Percentiles rank a stretch among this genome's conserved stretches.
Conservation (phyloP, 1,140 invertebrate genomes). For the Mactra quadrangularis region DNA sequence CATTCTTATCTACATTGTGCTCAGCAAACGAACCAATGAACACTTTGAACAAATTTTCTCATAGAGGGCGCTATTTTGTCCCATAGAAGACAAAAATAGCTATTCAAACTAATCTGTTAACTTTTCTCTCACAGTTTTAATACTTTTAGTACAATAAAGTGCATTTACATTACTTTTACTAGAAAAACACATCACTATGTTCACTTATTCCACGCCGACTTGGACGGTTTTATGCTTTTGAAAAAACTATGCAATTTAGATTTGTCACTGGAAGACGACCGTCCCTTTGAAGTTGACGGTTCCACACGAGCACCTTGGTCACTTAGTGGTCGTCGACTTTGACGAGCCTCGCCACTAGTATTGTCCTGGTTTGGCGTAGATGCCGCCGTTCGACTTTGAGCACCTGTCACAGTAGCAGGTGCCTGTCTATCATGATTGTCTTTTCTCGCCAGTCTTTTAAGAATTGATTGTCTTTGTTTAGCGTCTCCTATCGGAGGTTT, state of each 20-base stretch:
- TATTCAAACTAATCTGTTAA: too few species aligned
- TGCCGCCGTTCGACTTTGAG: constrained; percentile 9
- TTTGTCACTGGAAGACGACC: constrained; percentile 52
- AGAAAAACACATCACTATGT: too few species aligned
- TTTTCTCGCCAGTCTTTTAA: constrained; percentile 22
- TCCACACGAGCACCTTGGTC: constrained; percentile 68
- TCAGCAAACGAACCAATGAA: too few species aligned
- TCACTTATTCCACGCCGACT: constrained; percentile 68
- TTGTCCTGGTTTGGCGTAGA: constrained; percentile 13
- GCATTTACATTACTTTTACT: too few species aligned
- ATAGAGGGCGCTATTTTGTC: too few species aligned
- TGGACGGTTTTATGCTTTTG: constrained; percentile 70
- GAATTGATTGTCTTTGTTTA: constrained; percentile 54
- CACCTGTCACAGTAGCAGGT: constrained; percentile 54
- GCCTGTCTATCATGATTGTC: constrained; percentile 45
- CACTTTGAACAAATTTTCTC: background rate
- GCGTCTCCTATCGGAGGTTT: constrained; percentile 41
- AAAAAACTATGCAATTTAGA: constrained; percentile 64
- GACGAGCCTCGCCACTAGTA: background rate
- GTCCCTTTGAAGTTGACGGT: constrained; percentile 48
- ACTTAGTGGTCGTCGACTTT: constrained; percentile 67
- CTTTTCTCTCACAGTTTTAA: too few species aligned
- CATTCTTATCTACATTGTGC: constrained; percentile 4
- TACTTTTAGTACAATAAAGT: too few species aligned
- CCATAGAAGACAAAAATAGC: too few species aligned